Evolutionary conservation across 1,140 invertebrate genomes (phyloP), one percentile per base, ranked within the genome.

Genomic region (Gryon sp.): DNA sequence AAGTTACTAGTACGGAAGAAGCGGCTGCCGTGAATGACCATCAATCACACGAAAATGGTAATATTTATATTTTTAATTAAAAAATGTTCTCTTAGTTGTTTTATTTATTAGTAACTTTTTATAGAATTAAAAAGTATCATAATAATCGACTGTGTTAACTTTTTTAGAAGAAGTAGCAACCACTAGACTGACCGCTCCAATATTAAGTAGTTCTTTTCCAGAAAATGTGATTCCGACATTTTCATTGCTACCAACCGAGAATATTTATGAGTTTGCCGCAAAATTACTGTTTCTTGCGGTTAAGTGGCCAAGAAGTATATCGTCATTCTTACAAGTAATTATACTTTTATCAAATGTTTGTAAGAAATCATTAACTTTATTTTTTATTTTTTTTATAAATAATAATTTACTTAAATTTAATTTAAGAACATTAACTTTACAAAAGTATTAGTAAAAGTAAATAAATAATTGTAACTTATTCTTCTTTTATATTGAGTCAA

Each of bases 271-370:
- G 81, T 92, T 92, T 1, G 93, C 94, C 1, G 93, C 94, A 0
- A 94, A 94, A 82, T 83, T 96, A n/a, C 86, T 97, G 5, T 93
- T 94, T 78, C 84, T 94, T 0, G 90, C 92, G 0, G 91, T 96
- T 2, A 93, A 94, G 81, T 95, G 95, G 93, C 92, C 94, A 0
- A 90, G 92, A 72, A 93, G 91, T 46, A 93, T 96, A 34, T 92
- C 93, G 0, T 93, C 93, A 0, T 95, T 95, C 81, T 80, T 92
- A 22, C 92, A 94, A 84, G 92, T 92, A 86, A 12, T 2, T n/a
- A n/a, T n/a, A n/a, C n/a, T n/a, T n/a, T n/a, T 65, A 55, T 77
- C 26, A 12, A 14, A 6, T 43, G n/a, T n/a, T n/a, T n/a, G n/a
- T n/a, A n/a, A n/a, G n/a, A n/a, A n/a, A n/a, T n/a, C n/a, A n/a